Conservation (phyloP, 2,113 vertebrate genomes). For the Bos javanicus region DNA sequence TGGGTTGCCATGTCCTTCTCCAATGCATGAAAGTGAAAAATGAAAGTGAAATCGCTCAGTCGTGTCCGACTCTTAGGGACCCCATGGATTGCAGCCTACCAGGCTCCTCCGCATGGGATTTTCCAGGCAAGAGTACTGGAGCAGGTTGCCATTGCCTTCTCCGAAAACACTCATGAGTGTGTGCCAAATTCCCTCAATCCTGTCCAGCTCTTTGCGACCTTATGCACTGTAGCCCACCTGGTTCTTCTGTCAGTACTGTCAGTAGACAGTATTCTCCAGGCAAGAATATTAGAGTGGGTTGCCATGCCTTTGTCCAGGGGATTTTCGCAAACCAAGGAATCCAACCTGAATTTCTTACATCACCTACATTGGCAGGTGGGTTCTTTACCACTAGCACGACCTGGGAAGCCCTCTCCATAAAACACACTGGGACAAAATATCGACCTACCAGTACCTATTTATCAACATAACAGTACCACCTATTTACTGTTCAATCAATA, state of each 20-base stretch:
- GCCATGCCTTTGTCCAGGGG: not conserved
- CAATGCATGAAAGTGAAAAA: no score
- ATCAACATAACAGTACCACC: not conserved
- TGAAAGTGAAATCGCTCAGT: no score
- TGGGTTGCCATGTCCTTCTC: no score
- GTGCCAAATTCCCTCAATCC: not conserved
- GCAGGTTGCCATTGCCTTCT: no score
- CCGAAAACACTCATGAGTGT: no score
- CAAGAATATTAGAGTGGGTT: not conserved
- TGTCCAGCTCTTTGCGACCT: not conserved
- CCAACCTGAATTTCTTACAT: not conserved
- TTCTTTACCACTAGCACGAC: not conserved
- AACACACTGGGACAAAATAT: not conserved
- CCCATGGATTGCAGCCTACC: no score
- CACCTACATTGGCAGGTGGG: not conserved
- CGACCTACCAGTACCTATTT: not conserved
- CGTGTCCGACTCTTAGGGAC: rapidly evolving
- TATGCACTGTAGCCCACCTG: not conserved
- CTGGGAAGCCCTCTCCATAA: not conserved
- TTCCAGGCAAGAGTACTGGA: no score
- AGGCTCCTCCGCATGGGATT: rapidly evolving
- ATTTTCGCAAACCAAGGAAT: not conserved
- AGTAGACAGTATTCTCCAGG: not conserved
- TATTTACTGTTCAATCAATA: not conserved
- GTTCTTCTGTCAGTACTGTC: not conserved